Conservation (phyloP, 2,888 invertebrate species). For the Enchytraeus crypticus region DNA sequence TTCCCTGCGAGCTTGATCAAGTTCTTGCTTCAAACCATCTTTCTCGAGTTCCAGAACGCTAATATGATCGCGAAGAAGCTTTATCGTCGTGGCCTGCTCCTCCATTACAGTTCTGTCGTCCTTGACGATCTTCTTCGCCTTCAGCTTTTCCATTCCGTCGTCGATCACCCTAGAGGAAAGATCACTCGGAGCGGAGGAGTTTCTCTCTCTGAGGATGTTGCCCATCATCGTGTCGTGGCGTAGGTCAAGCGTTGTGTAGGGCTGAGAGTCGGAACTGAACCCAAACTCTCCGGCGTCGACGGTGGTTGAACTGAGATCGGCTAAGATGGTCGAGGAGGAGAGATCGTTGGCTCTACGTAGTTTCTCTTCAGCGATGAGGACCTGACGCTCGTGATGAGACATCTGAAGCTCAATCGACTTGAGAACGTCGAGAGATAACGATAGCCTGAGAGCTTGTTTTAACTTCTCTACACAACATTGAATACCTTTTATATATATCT, state of each 20-base stretch:
- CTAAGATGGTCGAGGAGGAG: neutral
- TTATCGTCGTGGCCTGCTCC: neutral
- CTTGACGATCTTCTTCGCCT: neutral
- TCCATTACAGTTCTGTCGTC: neutral
- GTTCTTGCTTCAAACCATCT: neutral
- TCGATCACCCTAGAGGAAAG: too few species aligned
- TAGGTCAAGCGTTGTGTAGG: too few species aligned
- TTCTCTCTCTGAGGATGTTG: too few species aligned
- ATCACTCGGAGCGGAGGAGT: too few species aligned
- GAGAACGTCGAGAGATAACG: conserved; percentile 50
- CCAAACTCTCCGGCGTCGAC: too few species aligned
- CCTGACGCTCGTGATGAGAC: conserved; percentile 62
- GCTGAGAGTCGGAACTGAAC: too few species aligned
- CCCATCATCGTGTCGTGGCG: too few species aligned
- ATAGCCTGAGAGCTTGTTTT: conserved; percentile 56
- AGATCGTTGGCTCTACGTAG: conserved; percentile 14
- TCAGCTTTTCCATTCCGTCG: too few species aligned
- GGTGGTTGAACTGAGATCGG: too few species aligned
- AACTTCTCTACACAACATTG: conserved; percentile 51
- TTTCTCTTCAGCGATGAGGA: conserved; percentile 31
- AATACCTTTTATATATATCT: neutral
- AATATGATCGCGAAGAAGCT: neutral
- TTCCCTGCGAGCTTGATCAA: neutral
- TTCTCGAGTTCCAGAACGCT: neutral
- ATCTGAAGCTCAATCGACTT: conserved; percentile 66